These are phyloP conservation scores for Myiotriccus ornatus DNA, from an alignment of 2,797 vertebrate species.

Conservation along the genomic window DNA sequence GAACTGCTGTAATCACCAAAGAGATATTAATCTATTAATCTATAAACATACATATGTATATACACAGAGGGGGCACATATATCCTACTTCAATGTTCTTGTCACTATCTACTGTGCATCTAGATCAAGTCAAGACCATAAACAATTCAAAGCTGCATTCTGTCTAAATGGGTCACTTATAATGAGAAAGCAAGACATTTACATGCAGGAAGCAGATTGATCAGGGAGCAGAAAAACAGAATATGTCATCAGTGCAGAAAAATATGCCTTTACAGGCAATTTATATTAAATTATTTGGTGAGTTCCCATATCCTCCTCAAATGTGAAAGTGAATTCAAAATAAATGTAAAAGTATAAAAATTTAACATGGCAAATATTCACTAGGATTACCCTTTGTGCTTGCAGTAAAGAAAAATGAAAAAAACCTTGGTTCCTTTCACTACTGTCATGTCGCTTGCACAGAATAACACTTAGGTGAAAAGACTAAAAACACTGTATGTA, in stretches of 20 bases:
- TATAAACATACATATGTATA: neutral
- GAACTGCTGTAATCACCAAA: neutral
- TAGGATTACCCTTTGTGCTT: neutral
- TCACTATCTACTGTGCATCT: neutral
- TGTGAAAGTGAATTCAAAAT: neutral
- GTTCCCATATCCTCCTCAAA: neutral
- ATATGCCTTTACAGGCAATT: neutral
- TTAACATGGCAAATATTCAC: neutral
- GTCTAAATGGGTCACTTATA: constrained; percentile 70
- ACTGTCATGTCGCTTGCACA: neutral
- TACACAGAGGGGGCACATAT: neutral
- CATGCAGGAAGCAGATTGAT: constrained; percentile 57
- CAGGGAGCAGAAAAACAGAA: constrained; percentile 48
- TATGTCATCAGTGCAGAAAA: constrained; percentile 26
- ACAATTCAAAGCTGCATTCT: constrained; percentile 44
- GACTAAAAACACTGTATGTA: neutral
- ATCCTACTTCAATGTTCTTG: neutral
- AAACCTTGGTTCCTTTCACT: neutral
- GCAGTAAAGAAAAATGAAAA: neutral
- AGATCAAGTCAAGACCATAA: constrained; percentile 18
- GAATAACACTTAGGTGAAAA: neutral
- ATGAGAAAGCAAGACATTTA: constrained; percentile 57
- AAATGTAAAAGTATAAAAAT: neutral
- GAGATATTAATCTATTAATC: neutral
- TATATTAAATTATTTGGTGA: neutral